Conservation (phyloP, 2,797 vertebrate genomes). For the Notamacropus eugenii region DNA sequence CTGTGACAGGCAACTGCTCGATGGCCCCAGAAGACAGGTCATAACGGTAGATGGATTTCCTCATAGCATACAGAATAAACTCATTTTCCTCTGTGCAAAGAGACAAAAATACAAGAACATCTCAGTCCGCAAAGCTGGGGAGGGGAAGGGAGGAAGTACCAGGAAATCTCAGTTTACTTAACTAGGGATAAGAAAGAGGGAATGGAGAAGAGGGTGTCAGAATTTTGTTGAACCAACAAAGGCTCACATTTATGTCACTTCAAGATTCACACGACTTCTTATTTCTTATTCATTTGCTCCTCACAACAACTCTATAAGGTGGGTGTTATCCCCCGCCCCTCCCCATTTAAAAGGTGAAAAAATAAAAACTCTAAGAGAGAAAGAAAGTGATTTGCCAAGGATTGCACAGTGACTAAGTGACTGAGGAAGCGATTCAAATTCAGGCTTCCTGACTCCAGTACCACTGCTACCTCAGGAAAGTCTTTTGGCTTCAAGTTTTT, state of each 20-base stretch:
- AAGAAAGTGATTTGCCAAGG: background rate
- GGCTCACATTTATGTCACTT: background rate
- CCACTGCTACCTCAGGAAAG: background rate
- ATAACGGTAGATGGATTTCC: slow-evolving; percentile 96
- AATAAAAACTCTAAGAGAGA: background rate
- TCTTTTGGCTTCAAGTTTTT: background rate
- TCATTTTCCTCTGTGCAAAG: slow-evolving; percentile 95
- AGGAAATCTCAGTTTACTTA: background rate
- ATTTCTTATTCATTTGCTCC: background rate
- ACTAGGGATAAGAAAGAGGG: background rate
- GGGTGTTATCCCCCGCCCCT: background rate
- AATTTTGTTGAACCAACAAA: background rate
- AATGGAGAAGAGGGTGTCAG: background rate
- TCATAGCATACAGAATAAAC: slow-evolving; percentile 95
- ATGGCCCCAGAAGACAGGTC: slow-evolving; percentile 93
- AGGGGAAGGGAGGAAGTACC: background rate
- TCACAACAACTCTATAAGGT: background rate
- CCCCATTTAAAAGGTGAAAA: background rate
- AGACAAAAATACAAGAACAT: background rate
- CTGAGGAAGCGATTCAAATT: background rate
- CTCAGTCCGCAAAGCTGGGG: rapidly evolving
- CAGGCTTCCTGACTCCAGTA: background rate
- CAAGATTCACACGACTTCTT: background rate
- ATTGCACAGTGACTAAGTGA: background rate
- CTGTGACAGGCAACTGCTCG: slow-evolving; percentile 92